Evolutionary conservation across 2,113 vertebrate species (phyloP).

Genomic region (Sander vitreus): DNA sequence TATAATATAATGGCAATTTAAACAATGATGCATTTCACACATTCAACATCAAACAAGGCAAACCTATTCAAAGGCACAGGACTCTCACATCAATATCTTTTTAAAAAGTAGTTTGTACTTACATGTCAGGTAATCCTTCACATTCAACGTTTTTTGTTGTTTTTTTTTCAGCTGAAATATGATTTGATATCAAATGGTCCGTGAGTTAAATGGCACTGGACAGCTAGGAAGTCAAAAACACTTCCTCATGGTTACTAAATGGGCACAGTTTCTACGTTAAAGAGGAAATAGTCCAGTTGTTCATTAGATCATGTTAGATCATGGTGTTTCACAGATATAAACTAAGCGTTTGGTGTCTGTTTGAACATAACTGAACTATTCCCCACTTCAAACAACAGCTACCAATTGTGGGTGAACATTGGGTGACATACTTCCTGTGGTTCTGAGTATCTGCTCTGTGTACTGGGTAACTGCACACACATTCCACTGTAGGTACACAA

Average conservation of each 20-base stretch:
- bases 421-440: constrained; percentile 6
- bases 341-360: constrained; percentile 31
- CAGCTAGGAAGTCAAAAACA: constrained; percentile 70
- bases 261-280: constrained; percentile 27
- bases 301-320: constrained; percentile 3
- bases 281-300: constrained; percentile 48
- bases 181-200: constrained; percentile 78
- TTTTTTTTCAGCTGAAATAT: constrained; percentile 59
- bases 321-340: constrained; percentile 44
- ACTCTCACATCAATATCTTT: constrained; percentile 89
- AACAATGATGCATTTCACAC: constrained; percentile 90
- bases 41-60: constrained; percentile 95
- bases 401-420: constrained; percentile 3
- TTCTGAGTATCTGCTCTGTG: constrained; percentile 8
- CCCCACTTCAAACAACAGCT: constrained; percentile 12
- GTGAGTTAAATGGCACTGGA: constrained; percentile 87
- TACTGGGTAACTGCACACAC: constrained; percentile 15
- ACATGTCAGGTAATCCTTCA: constrained; percentile 58
- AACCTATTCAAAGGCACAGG: constrained; percentile 94
- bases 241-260: constrained; percentile 27
- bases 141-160: constrained; percentile 73
- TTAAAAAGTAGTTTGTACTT: constrained; percentile 63
- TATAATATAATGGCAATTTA: constrained; percentile 83
- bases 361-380: constrained; percentile 38
- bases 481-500: constrained; percentile 26